phyloP scores from a whole-genome alignment of 2,888 invertebrate genomes.

The Drosophila anomelani region DNA sequence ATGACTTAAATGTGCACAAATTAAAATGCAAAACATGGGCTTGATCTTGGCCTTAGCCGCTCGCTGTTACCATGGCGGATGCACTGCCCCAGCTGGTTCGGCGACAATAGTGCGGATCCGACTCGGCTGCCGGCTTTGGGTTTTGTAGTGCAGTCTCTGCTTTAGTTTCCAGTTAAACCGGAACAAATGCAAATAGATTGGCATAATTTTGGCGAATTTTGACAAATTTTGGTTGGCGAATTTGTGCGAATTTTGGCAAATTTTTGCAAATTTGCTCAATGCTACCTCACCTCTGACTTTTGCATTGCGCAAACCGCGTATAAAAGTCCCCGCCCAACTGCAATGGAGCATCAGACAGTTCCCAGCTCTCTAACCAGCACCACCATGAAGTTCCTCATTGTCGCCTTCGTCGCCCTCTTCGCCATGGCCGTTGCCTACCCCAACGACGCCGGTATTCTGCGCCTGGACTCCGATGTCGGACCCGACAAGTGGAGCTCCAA shows the following conservation, averaged over 20 bases:
- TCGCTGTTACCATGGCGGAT: slow-evolving; percentile 17
- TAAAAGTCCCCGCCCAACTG: slow-evolving; percentile 15
- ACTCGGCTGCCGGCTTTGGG: not conserved
- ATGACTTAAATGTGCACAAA: slow-evolving; percentile 17
- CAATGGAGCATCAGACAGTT: slow-evolving; percentile 25
- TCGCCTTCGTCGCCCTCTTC: slow-evolving; percentile 64
- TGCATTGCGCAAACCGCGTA: slow-evolving; percentile 17
- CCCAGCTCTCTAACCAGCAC: slow-evolving; percentile 24
- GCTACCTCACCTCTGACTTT: slow-evolving; percentile 18
- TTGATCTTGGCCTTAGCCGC: slow-evolving; percentile 21
- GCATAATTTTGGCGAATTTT: slow-evolving; percentile 17
- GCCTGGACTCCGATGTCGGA: slow-evolving; percentile 34
- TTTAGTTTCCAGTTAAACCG: slow-evolving; percentile 37
- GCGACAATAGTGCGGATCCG: slow-evolving; percentile 12
- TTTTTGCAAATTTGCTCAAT: slow-evolving; percentile 9
- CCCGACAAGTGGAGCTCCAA: slow-evolving; percentile 17
- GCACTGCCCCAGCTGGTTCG: slow-evolving; percentile 25
- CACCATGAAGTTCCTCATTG: slow-evolving; percentile 9
- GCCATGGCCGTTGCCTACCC: slow-evolving; percentile 69
- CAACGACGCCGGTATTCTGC: slow-evolving; percentile 44
- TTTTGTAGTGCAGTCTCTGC: slow-evolving; percentile 16
- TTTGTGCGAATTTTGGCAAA: slow-evolving; percentile 10
- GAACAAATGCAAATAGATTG: slow-evolving; percentile 30
- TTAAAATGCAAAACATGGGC: slow-evolving; percentile 2
- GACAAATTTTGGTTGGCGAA: slow-evolving; percentile 1